phyloP scores from a whole-genome alignment of 2,888 invertebrate species.

The Erebia palarica region DNA sequence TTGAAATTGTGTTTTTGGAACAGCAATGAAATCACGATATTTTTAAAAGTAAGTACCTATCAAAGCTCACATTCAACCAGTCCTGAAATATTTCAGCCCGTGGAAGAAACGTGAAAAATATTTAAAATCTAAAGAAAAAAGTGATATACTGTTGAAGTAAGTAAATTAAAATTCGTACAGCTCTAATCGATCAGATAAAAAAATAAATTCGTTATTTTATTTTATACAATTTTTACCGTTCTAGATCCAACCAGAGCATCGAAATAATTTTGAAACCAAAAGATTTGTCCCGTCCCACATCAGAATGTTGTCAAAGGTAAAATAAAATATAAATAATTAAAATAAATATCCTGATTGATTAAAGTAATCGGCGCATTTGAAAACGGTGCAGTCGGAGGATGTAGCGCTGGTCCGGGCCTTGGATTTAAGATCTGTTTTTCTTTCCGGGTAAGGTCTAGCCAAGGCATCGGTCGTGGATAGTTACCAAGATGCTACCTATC shows the following conservation, averaged over 20 bases:
- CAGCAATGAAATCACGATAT: too few relatives aligned
- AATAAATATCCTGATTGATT: not conserved
- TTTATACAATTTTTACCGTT: slow-evolving; percentile 21
- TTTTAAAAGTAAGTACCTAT: too few relatives aligned
- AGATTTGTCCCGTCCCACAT: slow-evolving; percentile 53
- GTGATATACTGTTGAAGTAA: slow-evolving; percentile 49
- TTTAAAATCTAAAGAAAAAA: slow-evolving; percentile 45
- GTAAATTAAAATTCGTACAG: slow-evolving; percentile 20
- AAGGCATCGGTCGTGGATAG: too few relatives aligned
- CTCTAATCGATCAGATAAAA: not conserved
- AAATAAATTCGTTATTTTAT: not conserved
- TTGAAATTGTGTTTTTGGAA: not conserved
- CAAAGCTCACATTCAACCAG: too few relatives aligned
- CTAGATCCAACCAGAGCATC: slow-evolving; percentile 54
- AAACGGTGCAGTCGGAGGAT: too few relatives aligned
- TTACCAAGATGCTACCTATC: too few relatives aligned
- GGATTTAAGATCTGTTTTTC: too few relatives aligned
- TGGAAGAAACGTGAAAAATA: slow-evolving; percentile 52
- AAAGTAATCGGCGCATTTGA: too few relatives aligned
- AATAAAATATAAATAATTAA: slow-evolving; percentile 34
- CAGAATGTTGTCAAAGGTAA: slow-evolving; percentile 57
- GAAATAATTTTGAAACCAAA: slow-evolving; percentile 63
- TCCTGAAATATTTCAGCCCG: slow-evolving; percentile 51
- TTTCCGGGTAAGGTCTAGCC: too few relatives aligned
- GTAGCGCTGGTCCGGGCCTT: too few relatives aligned